These are phyloP conservation scores for Hapalemur alaotrensis DNA, from an alignment of 2,797 vertebrate genomes.

Conservation along the genomic window DNA sequence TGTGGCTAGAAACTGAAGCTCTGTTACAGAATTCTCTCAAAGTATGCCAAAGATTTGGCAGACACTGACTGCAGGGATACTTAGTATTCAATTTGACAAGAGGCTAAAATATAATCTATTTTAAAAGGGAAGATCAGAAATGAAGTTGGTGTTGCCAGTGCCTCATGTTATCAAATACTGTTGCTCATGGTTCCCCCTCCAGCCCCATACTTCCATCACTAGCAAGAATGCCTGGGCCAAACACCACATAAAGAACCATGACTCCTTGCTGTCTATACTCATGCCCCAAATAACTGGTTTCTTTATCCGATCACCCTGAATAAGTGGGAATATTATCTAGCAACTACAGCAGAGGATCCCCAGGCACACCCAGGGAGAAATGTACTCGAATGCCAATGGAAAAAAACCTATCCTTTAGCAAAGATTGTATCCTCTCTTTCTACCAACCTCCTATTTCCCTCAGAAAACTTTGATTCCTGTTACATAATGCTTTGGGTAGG, in stretches of 20 bases:
- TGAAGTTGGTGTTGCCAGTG: neutral
- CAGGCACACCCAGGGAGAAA: neutral
- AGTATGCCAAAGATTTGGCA: neutral
- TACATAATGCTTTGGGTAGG: conserved; percentile 57
- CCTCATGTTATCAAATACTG: neutral
- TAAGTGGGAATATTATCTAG: conserved; percentile 30
- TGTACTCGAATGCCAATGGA: neutral
- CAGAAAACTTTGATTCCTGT: conserved; percentile 73
- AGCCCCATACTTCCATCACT: neutral
- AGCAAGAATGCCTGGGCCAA: neutral
- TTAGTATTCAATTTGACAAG: conserved; percentile 34
- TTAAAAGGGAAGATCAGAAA: conserved; percentile 30
- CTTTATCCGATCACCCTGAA: conserved; percentile 47
- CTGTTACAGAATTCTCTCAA: conserved; percentile 10
- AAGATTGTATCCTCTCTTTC: conserved; percentile 46
- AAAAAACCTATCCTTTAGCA: neutral
- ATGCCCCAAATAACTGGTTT: conserved; percentile 65
- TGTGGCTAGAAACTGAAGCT: neutral
- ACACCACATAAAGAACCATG: conserved; percentile 53
- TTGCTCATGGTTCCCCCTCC: neutral
- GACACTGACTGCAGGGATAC: neutral
- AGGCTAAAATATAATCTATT: conserved; percentile 34
- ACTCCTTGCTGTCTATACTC: conserved; percentile 55
- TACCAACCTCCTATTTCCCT: conserved; percentile 45
- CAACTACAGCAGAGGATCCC: conserved; percentile 29